A percentile compares a stretch with the other conserved stretches of the same genome.
Conservation (phyloP, 2,888 invertebrate species). For the Exephanes ischioxanthus region DNA sequence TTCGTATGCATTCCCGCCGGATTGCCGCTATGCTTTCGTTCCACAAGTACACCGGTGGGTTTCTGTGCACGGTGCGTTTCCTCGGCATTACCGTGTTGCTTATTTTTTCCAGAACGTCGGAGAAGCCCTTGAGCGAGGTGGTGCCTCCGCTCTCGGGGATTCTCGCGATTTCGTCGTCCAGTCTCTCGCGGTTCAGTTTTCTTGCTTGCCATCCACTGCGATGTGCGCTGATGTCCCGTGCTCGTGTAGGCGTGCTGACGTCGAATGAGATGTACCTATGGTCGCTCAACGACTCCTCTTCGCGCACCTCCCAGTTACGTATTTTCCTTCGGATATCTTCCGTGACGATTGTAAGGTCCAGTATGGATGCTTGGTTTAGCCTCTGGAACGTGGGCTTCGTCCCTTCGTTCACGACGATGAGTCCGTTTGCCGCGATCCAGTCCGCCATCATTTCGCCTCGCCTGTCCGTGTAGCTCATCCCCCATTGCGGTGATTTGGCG, state of each 20-base stretch:
- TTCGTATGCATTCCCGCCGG: background rate
- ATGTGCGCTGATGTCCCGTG: background rate
- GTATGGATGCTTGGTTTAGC: conserved; percentile 60
- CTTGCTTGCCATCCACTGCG: background rate
- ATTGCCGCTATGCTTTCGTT: conserved; percentile 13
- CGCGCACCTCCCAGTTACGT: conserved; percentile 57
- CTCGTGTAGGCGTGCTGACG: background rate
- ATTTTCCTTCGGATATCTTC: conserved; percentile 27
- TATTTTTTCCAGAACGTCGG: conserved; percentile 4
- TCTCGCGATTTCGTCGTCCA: conserved; percentile 11
- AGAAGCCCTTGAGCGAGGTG: background rate
- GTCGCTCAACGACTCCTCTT: conserved; percentile 65
- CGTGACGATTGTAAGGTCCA: conserved; percentile 66
- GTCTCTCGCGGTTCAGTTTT: conserved; percentile 7
- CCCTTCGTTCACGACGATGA: conserved; percentile 53
- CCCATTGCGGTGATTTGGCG: conserved; percentile 68
- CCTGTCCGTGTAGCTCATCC: conserved; percentile 53
- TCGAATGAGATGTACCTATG: conserved; percentile 64
- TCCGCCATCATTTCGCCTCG: conserved; percentile 59
- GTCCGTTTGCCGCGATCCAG: conserved; percentile 57
- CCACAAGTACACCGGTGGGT: conserved; percentile 46
- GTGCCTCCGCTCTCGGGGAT: background rate
- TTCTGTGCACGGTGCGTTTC: conserved; percentile 2
- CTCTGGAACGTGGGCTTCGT: conserved; percentile 64
- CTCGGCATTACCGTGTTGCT: conserved; percentile 17